Conservation (phyloP, 2,888 invertebrate genomes). For the Epinotia nisella region DNA sequence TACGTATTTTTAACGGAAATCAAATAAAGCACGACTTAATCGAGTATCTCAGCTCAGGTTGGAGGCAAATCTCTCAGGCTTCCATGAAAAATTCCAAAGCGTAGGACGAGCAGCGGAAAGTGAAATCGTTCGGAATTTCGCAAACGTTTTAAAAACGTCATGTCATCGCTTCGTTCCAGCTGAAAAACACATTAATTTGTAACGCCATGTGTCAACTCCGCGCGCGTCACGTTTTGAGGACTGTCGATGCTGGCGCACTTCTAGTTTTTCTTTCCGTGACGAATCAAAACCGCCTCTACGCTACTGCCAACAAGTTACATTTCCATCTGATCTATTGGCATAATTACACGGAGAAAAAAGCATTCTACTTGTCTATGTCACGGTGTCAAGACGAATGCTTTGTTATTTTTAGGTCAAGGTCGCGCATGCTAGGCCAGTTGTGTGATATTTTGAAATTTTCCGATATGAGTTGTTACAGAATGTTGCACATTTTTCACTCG, state of each 20-base stretch:
- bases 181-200: slow-evolving; percentile 46
- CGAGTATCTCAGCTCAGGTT: slow-evolving; percentile 6
- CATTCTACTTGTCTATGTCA: slow-evolving; percentile 60
- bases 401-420: slow-evolving; percentile 80
- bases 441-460: slow-evolving; percentile 42
- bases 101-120: slow-evolving; percentile 23
- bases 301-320: slow-evolving; percentile 43
- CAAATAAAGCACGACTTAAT: slow-evolving; percentile 3
- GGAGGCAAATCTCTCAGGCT: neutral
- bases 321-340: slow-evolving; percentile 7
- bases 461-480: slow-evolving; percentile 49
- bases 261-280: slow-evolving; percentile 46
- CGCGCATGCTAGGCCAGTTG: slow-evolving; percentile 44
- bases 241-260: slow-evolving; percentile 38
- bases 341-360: slow-evolving; percentile 49
- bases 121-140: slow-evolving; percentile 24
- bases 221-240: slow-evolving; percentile 45
- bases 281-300: slow-evolving; percentile 47
- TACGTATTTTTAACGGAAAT: slow-evolving; percentile 2
- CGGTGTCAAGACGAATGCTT: slow-evolving; percentile 72
- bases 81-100: slow-evolving; percentile 11
- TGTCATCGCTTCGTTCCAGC: slow-evolving; percentile 27
- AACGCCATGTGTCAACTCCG: slow-evolving; percentile 47
- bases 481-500: slow-evolving; percentile 49
- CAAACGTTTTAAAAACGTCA: slow-evolving; percentile 19